Base-by-base conservation (phyloP, 2,888 invertebrate species). In the Apamea sordens region DNA sequence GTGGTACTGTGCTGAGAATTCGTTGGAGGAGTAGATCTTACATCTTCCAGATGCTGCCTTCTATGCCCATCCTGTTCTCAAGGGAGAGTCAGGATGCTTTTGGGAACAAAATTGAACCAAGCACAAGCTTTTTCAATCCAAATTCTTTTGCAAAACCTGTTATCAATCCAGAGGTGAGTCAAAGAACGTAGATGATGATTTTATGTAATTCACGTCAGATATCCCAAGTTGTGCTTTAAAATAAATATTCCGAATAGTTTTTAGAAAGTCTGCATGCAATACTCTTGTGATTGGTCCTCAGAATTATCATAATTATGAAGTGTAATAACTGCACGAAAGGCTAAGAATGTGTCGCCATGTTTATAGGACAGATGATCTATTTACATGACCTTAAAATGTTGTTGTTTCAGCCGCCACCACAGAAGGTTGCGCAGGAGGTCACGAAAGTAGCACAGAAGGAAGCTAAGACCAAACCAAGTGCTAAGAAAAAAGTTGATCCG, bases 51-150 rank as follows among this genome's bases (percentile, higher is more conserved):
- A 97, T 97, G 97, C 93, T 97, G 94, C 97, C 97, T 93, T 97
- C 97, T 91, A 97, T 97, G 97, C 97, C 97, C 79, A 91, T 96
- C 84, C 91, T 97, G 90, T 96, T 96, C 87, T 92, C 95, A 59
- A 95, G 95, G 87, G 97, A 97, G 76, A 97, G 97, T 89, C 96
- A 95, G 90, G 97, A 97, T 95, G 96, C 95, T 77, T 97, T 96
- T 87, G 96, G 95, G n/a, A 96, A 96, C 89, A 96, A 94, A 92
- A 94, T 96, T 89, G 93, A 93, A 86, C 94, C 96, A 78, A 95
- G 95, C 89, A 96, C 95, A 65, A 96, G 95, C 91, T 95, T 94
- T 92, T 95, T 95, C 89, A 94, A 90, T 83, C 93, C 93, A 90
- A 93, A 91, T 93, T 92, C 89, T 85, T 86, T 90, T 77, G 83